These are phyloP conservation scores for Tenualosa thibaudeaui DNA, from an alignment of 2,797 vertebrate species.

Conservation along the genomic window DNA sequence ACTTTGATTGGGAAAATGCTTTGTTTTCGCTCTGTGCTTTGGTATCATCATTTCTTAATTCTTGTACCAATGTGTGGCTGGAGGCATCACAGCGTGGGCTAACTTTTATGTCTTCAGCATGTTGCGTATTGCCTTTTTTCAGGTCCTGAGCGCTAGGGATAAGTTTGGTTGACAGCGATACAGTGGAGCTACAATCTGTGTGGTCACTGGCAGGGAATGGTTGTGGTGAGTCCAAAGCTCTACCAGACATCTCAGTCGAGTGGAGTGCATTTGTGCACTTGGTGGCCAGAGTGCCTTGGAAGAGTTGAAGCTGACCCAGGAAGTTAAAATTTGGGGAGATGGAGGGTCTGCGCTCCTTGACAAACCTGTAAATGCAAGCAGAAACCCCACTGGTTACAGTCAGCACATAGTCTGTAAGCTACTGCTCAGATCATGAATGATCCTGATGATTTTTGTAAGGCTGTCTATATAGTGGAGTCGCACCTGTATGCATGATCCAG, in stretches of 20 bases:
- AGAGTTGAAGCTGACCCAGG: constrained; percentile 78
- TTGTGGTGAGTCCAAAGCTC: constrained; percentile 38
- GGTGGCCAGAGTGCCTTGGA: constrained; percentile 68
- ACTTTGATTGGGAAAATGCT: background rate
- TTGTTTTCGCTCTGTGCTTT: constrained; percentile 35
- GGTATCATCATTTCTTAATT: constrained; percentile 21
- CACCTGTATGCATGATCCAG: constrained; percentile 77
- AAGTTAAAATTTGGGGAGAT: constrained; percentile 84
- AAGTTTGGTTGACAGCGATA: constrained; percentile 32
- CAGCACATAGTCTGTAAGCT: background rate
- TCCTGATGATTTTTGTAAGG: background rate
- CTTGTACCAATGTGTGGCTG: background rate
- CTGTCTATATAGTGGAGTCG: background rate
- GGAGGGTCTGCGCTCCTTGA: constrained; percentile 78
- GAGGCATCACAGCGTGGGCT: constrained; percentile 36
- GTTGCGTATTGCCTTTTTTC: constrained; percentile 7
- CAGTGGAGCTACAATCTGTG: background rate
- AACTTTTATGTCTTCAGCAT: constrained; percentile 34
- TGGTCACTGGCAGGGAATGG: constrained; percentile 19
- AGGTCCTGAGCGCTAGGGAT: constrained; percentile 29
- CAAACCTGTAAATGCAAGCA: constrained; percentile 65
- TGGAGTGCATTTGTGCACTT: constrained; percentile 35
- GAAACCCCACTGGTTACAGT: background rate
- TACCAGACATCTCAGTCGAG: constrained; percentile 40
- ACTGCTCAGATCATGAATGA: background rate